A percentile compares a stretch with the other conserved stretches of the same genome.
Conservation (phyloP, 2,888 invertebrate species). For the Watsonalla binaria region DNA sequence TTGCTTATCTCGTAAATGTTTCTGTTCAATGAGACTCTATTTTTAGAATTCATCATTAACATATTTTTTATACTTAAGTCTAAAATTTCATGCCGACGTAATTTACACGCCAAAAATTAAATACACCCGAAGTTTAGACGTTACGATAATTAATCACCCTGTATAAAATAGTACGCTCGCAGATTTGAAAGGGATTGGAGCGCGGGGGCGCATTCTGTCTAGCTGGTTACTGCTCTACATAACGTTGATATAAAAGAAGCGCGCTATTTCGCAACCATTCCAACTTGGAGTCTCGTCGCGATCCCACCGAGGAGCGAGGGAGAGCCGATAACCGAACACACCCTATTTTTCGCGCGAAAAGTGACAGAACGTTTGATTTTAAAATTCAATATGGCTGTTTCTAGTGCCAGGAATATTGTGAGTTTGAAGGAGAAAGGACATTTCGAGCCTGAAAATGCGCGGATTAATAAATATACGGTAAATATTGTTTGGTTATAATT, state of each 20-base stretch:
- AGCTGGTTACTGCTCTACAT: conserved; percentile 15
- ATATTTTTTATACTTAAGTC: no score
- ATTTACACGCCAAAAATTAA: no score
- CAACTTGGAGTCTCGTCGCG: conserved; percentile 69
- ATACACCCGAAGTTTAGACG: no score
- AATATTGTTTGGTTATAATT: conserved; percentile 18
- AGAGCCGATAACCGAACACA: conserved; percentile 44
- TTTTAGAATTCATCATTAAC: no score
- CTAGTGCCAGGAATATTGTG: conserved; percentile 65
- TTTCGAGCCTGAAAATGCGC: conserved; percentile 64
- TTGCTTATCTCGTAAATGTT: no score
- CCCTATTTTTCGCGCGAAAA: conserved; percentile 50
- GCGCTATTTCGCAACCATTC: conserved; percentile 69
- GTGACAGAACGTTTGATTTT: conserved; percentile 53
- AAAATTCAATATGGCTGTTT: conserved; percentile 60
- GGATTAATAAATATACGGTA: conserved; percentile 71
- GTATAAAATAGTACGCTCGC: conserved; percentile 19
- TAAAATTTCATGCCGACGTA: no score
- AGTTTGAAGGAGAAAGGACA: conserved; percentile 62
- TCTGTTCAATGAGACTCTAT: no score
- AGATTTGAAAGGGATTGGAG: conserved; percentile 58
- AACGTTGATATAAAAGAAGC: conserved; percentile 70
- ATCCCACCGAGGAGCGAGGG: conserved; percentile 57
- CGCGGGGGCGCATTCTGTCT: conserved; percentile 55
- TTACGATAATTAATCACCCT: not conserved